A percentile compares a stretch with the other conserved stretches of the same genome.
These are phyloP conservation scores for Apteryx owenii DNA, from an alignment of 2,113 vertebrate genomes.

Conservation along the genomic window DNA sequence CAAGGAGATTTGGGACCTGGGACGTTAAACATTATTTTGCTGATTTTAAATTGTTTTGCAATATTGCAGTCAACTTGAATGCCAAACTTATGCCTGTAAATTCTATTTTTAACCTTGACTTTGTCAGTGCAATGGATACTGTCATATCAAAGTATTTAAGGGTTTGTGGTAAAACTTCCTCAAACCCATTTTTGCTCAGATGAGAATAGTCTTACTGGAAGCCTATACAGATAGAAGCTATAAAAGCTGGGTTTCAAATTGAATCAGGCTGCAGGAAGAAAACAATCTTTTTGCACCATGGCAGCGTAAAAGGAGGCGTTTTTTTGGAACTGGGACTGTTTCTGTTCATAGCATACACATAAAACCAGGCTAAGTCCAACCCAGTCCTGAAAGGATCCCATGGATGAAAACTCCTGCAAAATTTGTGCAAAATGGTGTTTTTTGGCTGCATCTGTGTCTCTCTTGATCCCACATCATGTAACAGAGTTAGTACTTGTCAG, in stretches of 20 bases:
- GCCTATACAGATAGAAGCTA: constrained; percentile 52
- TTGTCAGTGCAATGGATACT: constrained; percentile 62
- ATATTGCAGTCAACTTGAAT: constrained; percentile 39
- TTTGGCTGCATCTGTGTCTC: neutral
- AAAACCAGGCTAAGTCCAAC: neutral
- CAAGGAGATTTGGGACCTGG: constrained; percentile 10
- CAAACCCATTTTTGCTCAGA: constrained; percentile 58
- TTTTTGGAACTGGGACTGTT: constrained; percentile 15
- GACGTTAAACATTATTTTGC: constrained; percentile 61
- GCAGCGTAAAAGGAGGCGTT: constrained; percentile 8
- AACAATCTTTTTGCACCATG: constrained; percentile 32
- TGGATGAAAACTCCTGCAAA: neutral
- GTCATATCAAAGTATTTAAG: constrained; percentile 70
- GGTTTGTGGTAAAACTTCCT: constrained; percentile 70
- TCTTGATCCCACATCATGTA: neutral
- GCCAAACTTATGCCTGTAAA: constrained; percentile 62
- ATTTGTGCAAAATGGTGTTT: neutral
- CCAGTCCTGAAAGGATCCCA: neutral
- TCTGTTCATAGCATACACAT: neutral
- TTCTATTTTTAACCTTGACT: constrained; percentile 70
- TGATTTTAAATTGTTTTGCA: constrained; percentile 65
- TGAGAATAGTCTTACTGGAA: constrained; percentile 74
- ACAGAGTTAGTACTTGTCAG: neutral
- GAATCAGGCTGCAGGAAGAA: constrained; percentile 58
- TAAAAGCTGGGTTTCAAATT: constrained; percentile 63